Evolutionary conservation across 2,888 invertebrate genomes (phyloP), one percentile per base, ranked within the genome.

Genomic region (Biston betularia): DNA sequence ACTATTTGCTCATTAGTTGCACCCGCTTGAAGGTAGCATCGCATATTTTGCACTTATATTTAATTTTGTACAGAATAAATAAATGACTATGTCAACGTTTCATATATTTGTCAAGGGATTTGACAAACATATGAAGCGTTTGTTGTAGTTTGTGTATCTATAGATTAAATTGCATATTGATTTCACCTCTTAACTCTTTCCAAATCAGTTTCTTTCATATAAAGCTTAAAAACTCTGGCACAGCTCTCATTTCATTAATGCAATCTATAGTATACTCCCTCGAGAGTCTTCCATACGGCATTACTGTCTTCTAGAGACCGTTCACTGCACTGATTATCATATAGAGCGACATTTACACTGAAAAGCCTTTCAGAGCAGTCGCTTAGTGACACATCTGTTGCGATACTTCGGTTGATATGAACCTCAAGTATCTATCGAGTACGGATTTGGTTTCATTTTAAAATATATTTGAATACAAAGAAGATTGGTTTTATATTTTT

Each of bases 11-110:
- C n/a, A n/a, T n/a, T n/a, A n/a, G n/a, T n/a, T 0, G 93, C 93
- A 73, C 92, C n/a, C n/a, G 93, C 50, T 86, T 87, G 33, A 84
- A 93, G 0, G 82, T 71, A 0, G 67, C 70, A 0, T 84, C 72
- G 12, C 93, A 93, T 12, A 84, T 75, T 0, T 79, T 66, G 42
- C 93, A 93, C 6, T 72, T 68, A 58, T 93, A 93, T 78, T 90
- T n/a, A n/a, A n/a, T n/a, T n/a, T n/a, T 93, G 68, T 90, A 93
- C 0, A 88, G 65, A 38, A 86, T 86, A 0, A 85, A 68, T 0
- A 83, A 73, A 0, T 69, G 65, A 48, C 76, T 75, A 12, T 93
- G 93, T 0, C 78, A 54, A 11, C 88, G 64, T 10, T 83, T 72
- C 0, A 92, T 75, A 60, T 93, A 93, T 65, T 87, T 90, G 0